phyloP scores from a whole-genome alignment of 1,140 invertebrate genomes.

The Drosophila busckii region DNA sequence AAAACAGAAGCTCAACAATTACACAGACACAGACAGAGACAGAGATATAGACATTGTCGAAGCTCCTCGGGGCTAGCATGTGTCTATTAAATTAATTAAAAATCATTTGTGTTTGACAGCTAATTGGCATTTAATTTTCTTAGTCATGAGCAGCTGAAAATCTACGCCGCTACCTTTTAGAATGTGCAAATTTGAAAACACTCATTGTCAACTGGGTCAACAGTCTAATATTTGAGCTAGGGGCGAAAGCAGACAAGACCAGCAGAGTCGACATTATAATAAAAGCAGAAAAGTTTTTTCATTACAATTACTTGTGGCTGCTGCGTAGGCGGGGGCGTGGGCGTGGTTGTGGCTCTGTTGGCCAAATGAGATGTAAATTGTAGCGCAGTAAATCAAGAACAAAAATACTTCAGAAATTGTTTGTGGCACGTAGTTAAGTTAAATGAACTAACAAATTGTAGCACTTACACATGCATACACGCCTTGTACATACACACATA shows the following conservation, averaged over 20 bases:
- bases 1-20: neutral
- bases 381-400: too few relatives aligned
- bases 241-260: too few relatives aligned
- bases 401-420: too few relatives aligned
- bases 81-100: slow-evolving; percentile 64
- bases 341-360: too few relatives aligned
- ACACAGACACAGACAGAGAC: neutral
- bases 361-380: slow-evolving; percentile 26
- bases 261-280: too few relatives aligned
- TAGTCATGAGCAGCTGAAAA: slow-evolving; percentile 8
- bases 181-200: slow-evolving; percentile 21
- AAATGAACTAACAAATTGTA: slow-evolving; percentile 37
- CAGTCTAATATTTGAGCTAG: too few relatives aligned
- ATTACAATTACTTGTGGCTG: slow-evolving; percentile 14
- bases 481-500: slow-evolving; percentile 45
- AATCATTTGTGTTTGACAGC: slow-evolving; percentile 43
- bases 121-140: slow-evolving; percentile 52
- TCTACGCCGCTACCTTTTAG: neutral
- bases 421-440: neutral
- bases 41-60: neutral
- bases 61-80: neutral
- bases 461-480: slow-evolving; percentile 15
- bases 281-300: slow-evolving; percentile 23
- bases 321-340: slow-evolving; percentile 29
- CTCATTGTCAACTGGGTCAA: slow-evolving; percentile 28